A percentile compares a stretch with the other conserved stretches of the same genome.
These are phyloP conservation scores for Lates japonicus DNA, from an alignment of 2,797 vertebrate species.

Conservation along the genomic window DNA sequence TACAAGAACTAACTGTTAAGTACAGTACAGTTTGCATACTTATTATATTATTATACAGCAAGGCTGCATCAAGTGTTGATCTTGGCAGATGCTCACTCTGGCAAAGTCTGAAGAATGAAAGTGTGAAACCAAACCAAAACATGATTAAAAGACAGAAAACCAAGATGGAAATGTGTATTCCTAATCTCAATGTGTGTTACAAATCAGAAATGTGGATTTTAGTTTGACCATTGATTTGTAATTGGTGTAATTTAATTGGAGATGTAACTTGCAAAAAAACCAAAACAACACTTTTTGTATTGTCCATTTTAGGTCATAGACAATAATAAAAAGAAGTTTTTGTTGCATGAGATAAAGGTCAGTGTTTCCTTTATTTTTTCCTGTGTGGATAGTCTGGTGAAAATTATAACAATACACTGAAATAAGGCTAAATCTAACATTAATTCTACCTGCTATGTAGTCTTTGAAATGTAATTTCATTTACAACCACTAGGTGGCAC, in stretches of 20 bases:
- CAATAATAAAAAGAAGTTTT: not conserved
- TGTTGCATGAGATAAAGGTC: not conserved
- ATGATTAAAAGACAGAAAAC: constrained; percentile 5
- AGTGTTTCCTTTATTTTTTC: not conserved
- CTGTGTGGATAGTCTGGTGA: not conserved
- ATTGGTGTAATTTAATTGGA: not conserved
- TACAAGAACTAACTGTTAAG: not conserved
- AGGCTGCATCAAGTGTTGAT: constrained; percentile 1
- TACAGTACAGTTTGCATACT: not conserved
- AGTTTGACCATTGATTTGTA: not conserved
- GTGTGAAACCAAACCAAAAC: not conserved
- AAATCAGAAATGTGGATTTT: not conserved
- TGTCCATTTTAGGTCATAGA: not conserved
- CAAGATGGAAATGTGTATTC: not conserved
- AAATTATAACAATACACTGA: not conserved
- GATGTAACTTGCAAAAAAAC: not conserved
- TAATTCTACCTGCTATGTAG: accelerated
- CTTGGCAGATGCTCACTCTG: not conserved
- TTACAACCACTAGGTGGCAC: constrained; percentile 61
- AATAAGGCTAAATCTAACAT: constrained; percentile 23
- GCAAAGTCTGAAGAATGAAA: not conserved
- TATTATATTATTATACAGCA: not conserved
- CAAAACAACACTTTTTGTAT: not conserved
- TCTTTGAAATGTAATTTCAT: not conserved
- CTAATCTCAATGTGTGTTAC: not conserved